A percentile compares a stretch with the other conserved stretches of the same genome.
Conservation (phyloP, 2,888 invertebrate genomes). For the Dynastes grantii region DNA sequence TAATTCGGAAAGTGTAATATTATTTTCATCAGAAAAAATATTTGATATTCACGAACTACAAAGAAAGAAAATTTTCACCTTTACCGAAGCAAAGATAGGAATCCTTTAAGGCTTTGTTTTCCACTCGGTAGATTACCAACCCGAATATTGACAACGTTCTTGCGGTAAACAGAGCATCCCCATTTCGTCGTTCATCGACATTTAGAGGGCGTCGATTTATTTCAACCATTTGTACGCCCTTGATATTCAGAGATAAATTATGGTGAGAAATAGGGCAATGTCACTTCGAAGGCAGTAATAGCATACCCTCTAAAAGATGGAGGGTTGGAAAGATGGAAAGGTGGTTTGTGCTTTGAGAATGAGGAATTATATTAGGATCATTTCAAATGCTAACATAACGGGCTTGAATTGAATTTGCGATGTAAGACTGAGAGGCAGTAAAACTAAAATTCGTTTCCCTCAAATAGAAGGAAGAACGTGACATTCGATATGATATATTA, state of each 20-base stretch:
- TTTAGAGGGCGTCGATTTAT: conserved; percentile 27
- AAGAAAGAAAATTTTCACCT: not conserved
- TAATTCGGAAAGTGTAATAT: too few species aligned
- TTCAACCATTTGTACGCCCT: conserved; percentile 26
- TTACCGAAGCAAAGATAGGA: not conserved
- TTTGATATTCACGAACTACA: not conserved
- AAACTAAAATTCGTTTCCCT: not conserved
- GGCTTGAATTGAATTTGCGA: not conserved
- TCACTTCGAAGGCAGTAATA: conserved; percentile 11
- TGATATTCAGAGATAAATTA: conserved; percentile 31
- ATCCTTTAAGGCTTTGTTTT: conserved; percentile 19
- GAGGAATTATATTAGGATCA: not conserved
- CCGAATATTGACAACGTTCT: conserved; percentile 27
- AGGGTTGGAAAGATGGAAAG: conserved; percentile 1
- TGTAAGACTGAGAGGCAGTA: not conserved
- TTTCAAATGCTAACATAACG: not conserved
- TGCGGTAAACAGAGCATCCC: conserved; percentile 21
- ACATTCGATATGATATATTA: too few species aligned
- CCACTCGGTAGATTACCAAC: not conserved
- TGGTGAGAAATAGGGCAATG: conserved; percentile 14
- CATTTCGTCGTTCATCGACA: not conserved
- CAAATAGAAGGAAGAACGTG: too few species aligned
- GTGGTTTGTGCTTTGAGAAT: not conserved
- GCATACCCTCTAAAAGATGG: not conserved
- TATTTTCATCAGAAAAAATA: too few species aligned